These are phyloP conservation scores for Athalia rosae DNA, from an alignment of 2,888 invertebrate genomes.

Conservation along the genomic window DNA sequence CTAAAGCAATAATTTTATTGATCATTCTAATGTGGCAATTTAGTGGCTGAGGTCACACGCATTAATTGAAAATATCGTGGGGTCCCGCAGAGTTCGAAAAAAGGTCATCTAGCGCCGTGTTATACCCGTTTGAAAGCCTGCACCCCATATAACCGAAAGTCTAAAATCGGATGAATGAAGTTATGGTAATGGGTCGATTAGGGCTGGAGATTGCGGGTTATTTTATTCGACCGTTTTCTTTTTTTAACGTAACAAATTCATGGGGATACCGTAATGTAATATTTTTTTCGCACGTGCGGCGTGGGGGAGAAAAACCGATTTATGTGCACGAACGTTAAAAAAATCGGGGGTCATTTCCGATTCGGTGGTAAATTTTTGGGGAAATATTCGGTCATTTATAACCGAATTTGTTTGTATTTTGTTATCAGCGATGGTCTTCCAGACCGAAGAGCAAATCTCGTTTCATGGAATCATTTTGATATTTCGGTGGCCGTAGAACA, in stretches of 20 bases:
- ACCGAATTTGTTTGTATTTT: too few relatives aligned
- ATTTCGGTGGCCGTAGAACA: too few relatives aligned
- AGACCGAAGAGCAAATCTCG: too few relatives aligned
- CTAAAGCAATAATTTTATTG: too few relatives aligned
- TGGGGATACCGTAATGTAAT: conserved; percentile 29
- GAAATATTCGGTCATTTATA: too few relatives aligned
- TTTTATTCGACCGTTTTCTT: not conserved
- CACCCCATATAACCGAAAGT: not conserved
- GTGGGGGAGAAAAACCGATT: not conserved
- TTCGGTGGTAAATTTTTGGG: not conserved
- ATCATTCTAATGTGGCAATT: too few relatives aligned
- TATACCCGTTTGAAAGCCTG: not conserved
- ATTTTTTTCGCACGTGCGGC: conserved; percentile 28
- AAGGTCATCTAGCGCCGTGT: not conserved
- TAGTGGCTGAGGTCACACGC: conserved; percentile 6
- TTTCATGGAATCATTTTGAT: too few relatives aligned
- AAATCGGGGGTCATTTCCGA: conserved; percentile 36
- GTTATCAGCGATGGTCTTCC: too few relatives aligned
- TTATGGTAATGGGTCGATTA: conserved; percentile 14
- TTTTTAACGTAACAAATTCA: conserved; percentile 28
- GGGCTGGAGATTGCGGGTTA: conserved; percentile 14
- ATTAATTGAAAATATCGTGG: not conserved
- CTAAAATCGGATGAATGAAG: conserved; percentile 9
- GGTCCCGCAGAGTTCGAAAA: not conserved
- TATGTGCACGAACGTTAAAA: not conserved